Evolutionary conservation across 2,113 vertebrate species (phyloP).

Genomic region (Centropristis striata): DNA sequence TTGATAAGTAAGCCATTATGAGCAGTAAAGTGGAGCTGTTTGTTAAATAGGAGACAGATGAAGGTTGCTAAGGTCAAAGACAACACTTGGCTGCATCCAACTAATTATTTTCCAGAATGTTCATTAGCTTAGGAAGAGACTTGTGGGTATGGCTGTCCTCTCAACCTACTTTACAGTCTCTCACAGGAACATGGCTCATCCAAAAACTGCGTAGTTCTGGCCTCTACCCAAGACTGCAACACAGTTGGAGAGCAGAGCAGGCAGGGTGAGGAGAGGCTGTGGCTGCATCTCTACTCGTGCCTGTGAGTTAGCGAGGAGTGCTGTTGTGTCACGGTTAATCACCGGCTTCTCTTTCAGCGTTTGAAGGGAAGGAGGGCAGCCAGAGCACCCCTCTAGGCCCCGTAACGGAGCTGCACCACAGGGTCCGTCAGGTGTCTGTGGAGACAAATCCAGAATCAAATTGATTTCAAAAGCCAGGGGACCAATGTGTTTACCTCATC

Average conservation of each 20-base stretch:
- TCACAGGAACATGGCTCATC: conserved; percentile 66
- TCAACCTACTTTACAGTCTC: conserved; percentile 70
- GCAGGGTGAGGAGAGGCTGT: conserved; percentile 33
- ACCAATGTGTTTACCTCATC: conserved; percentile 75
- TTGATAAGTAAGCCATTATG: conserved; percentile 9
- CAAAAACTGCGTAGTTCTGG: conserved; percentile 58
- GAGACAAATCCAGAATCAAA: conserved; percentile 62
- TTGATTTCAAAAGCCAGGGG: conserved; percentile 76
- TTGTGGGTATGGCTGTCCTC: conserved; percentile 57
- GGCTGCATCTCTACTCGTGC: conserved; percentile 34
- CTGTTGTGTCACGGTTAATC: conserved; percentile 62
- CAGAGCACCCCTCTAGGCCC: conserved; percentile 23
- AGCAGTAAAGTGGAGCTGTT: conserved; percentile 29
- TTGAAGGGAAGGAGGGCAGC: conserved; percentile 49
- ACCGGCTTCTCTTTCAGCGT: conserved; percentile 34
- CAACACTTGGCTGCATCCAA: conserved; percentile 50
- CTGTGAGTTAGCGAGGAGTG: conserved; percentile 49
- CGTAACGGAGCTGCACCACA: conserved; percentile 41
- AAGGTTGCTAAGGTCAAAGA: conserved; percentile 59
- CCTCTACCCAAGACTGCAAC: conserved; percentile 53
- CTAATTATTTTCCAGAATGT: conserved; percentile 66
- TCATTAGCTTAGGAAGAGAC: conserved; percentile 59
- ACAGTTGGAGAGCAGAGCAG: conserved; percentile 37
- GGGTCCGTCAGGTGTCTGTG: conserved; percentile 57
- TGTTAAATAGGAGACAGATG: conserved; percentile 39